Conservation (phyloP, 2,113 vertebrate species). For the Brachionichthys hirsutus region DNA sequence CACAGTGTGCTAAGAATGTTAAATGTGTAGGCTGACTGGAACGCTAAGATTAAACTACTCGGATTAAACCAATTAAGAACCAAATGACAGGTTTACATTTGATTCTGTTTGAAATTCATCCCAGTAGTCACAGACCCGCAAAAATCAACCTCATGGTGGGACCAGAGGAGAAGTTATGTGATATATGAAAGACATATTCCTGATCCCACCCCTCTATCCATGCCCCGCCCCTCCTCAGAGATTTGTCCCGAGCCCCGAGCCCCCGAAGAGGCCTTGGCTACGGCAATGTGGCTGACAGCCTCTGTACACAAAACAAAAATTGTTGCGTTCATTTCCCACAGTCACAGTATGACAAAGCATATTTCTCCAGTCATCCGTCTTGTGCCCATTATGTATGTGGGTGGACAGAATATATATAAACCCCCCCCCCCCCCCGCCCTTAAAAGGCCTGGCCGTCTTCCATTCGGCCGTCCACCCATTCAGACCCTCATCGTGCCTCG, state of each 20-base stretch:
- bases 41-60: too few relatives aligned
- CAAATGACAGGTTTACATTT: too few relatives aligned
- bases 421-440: conserved; percentile 18
- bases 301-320: conserved; percentile 52
- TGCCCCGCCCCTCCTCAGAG: too few relatives aligned
- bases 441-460: conserved; percentile 11
- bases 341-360: conserved; percentile 50
- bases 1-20: too few relatives aligned
- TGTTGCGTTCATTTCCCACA: conserved; percentile 58
- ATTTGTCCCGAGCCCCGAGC: too few relatives aligned
- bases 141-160: too few relatives aligned
- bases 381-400: conserved; percentile 42
- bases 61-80: too few relatives aligned
- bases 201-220: too few relatives aligned
- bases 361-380: conserved; percentile 41
- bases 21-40: too few relatives aligned
- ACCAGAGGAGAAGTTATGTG: too few relatives aligned
- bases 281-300: conserved; percentile 49
- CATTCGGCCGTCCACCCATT: conserved; percentile 36
- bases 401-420: conserved; percentile 35
- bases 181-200: too few relatives aligned
- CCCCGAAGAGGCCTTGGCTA: conserved; percentile 32
- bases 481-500: conserved; percentile 35
- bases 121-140: background rate
- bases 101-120: too few relatives aligned